Evolutionary conservation across 2,113 vertebrate species (phyloP).

Genomic region (Scytalopus superciliaris): DNA sequence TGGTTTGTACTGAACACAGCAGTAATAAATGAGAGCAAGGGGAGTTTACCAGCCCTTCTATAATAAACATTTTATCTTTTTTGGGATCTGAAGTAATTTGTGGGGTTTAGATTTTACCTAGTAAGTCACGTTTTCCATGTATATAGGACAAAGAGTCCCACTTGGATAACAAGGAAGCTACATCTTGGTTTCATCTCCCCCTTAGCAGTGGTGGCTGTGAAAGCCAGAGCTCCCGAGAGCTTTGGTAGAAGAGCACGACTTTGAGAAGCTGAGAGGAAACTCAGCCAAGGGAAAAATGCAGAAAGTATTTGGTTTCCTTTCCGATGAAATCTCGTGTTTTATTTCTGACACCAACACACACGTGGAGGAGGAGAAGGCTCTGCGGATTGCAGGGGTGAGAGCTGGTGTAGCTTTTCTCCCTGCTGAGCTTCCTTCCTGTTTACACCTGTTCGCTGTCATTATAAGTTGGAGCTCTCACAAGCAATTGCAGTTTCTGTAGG

Average conservation of each 20-base stretch:
- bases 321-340: background rate
- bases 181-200: background rate
- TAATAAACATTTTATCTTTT: conserved; percentile 1
- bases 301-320: background rate
- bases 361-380: background rate
- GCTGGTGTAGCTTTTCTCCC: background rate
- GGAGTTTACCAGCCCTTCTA: background rate
- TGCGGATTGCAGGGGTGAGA: background rate
- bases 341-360: background rate
- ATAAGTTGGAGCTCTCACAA: background rate
- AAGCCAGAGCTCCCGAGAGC: background rate
- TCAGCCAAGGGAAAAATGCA: background rate
- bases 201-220: background rate
- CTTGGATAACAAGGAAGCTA: background rate
- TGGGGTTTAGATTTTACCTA: background rate
- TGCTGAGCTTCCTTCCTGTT: background rate
- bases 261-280: background rate
- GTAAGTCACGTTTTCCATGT: background rate
- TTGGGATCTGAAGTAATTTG: background rate
- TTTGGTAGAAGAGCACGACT: background rate
- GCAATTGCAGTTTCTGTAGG: background rate
- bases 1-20: conserved; percentile 22
- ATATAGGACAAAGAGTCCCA: background rate
- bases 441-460: conserved; percentile 10
- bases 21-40: background rate